A percentile compares a stretch with the other conserved stretches of the same genome.
phyloP scores from a whole-genome alignment of 1,140 invertebrate species.

The Calliphora vicina region DNA sequence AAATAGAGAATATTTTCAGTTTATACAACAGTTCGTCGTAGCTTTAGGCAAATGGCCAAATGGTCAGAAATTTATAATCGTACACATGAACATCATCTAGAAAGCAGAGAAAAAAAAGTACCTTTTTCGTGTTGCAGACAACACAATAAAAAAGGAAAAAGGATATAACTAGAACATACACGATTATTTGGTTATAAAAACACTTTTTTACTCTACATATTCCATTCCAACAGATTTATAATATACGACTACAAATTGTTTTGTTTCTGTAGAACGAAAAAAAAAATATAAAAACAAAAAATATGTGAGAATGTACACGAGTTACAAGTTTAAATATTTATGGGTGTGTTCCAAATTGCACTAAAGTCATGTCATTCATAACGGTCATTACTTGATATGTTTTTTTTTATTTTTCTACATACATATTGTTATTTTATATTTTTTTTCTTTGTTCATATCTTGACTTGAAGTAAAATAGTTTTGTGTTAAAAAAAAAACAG shows the following conservation, averaged over 20 bases:
- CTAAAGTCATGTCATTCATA: conserved; percentile 7
- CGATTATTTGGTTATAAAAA: too few species aligned
- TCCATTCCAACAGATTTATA: too few species aligned
- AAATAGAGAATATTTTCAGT: neutral
- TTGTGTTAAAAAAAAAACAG: neutral
- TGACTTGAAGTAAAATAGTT: neutral
- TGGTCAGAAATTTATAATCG: neutral
- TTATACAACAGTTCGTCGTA: neutral
- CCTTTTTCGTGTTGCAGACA: neutral
- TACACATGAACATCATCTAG: neutral
- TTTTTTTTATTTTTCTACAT: too few species aligned
- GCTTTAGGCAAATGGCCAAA: conserved; percentile 15
- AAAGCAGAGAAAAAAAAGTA: neutral
- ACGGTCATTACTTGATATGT: neutral
- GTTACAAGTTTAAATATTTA: neutral
- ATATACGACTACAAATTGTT: too few species aligned
- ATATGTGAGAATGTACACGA: neutral
- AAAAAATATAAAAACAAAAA: neutral
- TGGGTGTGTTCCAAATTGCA: conserved; percentile 1
- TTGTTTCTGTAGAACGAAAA: too few species aligned
- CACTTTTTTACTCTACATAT: too few species aligned
- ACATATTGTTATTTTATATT: too few species aligned
- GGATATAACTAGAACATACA: neutral
- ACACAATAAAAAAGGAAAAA: neutral
- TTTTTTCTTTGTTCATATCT: neutral